A percentile compares a stretch with the other conserved stretches of the same genome.
Evolutionary conservation across 2,113 vertebrate species (phyloP).

Genomic region (Phaetusa simplex): DNA sequence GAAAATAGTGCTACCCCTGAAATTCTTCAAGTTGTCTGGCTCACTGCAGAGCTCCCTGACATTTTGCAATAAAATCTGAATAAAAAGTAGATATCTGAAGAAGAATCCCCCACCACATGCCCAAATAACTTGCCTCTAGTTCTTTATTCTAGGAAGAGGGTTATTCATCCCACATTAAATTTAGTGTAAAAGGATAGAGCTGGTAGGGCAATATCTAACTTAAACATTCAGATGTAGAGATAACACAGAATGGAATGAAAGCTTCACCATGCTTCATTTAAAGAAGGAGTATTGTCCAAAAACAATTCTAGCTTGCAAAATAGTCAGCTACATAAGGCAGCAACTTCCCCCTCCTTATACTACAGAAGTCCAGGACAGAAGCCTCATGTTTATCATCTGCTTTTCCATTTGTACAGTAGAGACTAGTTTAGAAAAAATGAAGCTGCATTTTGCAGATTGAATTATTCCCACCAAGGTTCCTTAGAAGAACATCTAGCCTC

Average conservation of each 20-base stretch:
- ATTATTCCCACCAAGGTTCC: not conserved
- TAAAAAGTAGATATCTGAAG: not conserved
- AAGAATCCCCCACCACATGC: not conserved
- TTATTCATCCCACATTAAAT: not conserved
- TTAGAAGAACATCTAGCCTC: not conserved
- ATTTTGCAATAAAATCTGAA: not conserved
- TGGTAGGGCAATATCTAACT: not conserved
- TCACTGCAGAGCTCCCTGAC: not conserved
- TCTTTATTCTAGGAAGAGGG: not conserved
- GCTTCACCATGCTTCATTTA: not conserved
- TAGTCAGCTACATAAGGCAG: not conserved
- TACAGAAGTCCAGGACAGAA: not conserved
- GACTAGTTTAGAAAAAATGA: not conserved
- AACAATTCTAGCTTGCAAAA: not conserved
- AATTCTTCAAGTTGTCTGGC: not conserved
- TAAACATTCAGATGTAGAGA: not conserved
- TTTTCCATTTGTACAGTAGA: not conserved
- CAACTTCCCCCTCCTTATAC: not conserved
- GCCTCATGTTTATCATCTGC: not conserved
- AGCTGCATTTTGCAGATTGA: not conserved
- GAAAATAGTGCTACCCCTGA: not conserved
- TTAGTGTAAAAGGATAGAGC: not conserved
- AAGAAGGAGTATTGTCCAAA: not conserved
- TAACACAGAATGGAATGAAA: not conserved
- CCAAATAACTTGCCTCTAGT: not conserved